Percentiles rank a stretch among this genome's conserved stretches.
Conservation (phyloP, 2,797 vertebrate species). For the Hydrophis major region DNA sequence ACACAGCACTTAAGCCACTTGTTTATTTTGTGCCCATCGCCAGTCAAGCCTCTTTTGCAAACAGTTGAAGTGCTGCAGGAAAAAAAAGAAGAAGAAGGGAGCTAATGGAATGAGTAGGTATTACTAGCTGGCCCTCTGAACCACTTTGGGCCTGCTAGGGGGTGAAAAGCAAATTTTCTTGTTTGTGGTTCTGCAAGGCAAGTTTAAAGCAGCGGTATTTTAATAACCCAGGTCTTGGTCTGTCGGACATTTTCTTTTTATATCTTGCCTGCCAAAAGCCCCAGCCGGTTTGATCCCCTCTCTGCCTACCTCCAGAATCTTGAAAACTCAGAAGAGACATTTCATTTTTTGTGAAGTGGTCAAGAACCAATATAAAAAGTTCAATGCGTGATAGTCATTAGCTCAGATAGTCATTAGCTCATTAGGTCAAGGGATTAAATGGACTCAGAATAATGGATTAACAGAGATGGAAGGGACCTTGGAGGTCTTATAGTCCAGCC, state of each 20-base stretch:
- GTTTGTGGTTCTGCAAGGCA: background rate
- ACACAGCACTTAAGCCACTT: background rate
- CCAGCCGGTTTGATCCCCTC: background rate
- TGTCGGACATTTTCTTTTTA: background rate
- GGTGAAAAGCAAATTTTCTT: background rate
- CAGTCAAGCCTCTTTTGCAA: background rate
- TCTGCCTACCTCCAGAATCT: background rate
- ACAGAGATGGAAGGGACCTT: background rate
- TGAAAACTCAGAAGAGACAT: background rate
- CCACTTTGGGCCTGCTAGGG: background rate
- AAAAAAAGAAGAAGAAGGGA: background rate
- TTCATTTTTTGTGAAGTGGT: background rate
- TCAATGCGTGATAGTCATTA: background rate
- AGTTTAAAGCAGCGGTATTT: background rate
- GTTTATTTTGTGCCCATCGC: background rate
- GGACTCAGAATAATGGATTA: background rate
- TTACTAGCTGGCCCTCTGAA: background rate
- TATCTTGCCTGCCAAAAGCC: background rate
- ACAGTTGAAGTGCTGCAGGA: background rate
- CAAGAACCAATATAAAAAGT: background rate
- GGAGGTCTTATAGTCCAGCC: background rate
- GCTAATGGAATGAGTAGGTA: background rate
- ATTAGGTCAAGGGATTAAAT: background rate
- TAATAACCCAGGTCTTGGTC: background rate
- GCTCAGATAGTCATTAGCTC: background rate